These are phyloP conservation scores for Huso huso DNA, from an alignment of 2,797 vertebrate species.

Conservation along the genomic window DNA sequence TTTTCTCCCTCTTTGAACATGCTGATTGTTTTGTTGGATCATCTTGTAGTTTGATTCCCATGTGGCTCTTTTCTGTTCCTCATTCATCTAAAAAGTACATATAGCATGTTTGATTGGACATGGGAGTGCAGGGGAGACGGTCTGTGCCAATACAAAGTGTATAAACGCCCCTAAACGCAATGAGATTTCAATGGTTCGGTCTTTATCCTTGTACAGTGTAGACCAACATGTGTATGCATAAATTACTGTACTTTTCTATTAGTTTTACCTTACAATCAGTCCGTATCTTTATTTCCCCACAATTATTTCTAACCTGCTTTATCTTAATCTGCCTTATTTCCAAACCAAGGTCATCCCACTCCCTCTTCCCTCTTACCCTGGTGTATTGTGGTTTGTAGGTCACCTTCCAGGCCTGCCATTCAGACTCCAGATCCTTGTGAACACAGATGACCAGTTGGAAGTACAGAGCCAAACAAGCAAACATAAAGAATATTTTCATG, in stretches of 20 bases:
- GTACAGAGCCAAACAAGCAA: background rate
- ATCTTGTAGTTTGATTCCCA: conserved; percentile 18
- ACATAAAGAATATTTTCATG: background rate
- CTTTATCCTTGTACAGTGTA: background rate
- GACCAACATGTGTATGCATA: background rate
- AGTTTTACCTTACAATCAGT: background rate
- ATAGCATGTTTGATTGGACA: no score
- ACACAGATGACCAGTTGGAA: background rate
- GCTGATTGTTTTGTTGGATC: conserved; percentile 12
- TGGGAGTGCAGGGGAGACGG: background rate
- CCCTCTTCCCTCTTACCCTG: background rate
- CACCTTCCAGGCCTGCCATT: conserved; percentile 9
- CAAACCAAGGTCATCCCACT: background rate
- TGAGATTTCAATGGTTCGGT: background rate
- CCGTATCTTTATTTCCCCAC: background rate
- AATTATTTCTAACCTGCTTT: background rate
- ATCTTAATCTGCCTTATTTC: background rate
- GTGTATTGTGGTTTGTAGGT: background rate
- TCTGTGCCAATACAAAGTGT: background rate
- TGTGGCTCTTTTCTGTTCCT: conserved; percentile 8
- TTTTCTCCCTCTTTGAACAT: conserved; percentile 2
- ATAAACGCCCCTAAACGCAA: no score
- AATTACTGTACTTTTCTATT: background rate
- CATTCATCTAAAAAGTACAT: background rate
- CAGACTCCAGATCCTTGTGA: conserved; percentile 7